A percentile compares a stretch with the other conserved stretches of the same genome.
Evolutionary conservation across 2,113 vertebrate species (phyloP).

Genomic region (Lepisosteus osseus): DNA sequence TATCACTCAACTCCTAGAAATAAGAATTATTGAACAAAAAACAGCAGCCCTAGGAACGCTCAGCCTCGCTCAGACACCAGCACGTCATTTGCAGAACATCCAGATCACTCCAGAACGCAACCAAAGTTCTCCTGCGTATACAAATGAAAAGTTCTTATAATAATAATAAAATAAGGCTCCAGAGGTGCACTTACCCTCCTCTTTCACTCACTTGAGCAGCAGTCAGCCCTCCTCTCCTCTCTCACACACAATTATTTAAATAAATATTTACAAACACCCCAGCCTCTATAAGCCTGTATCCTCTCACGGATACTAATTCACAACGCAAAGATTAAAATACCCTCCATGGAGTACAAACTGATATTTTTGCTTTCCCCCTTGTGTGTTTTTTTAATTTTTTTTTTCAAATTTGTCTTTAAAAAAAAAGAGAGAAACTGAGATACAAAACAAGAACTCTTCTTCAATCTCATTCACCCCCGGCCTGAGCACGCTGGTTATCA

Average conservation of each 20-base stretch:
- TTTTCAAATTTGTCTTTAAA: conserved; percentile 44
- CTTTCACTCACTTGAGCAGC: conserved; percentile 48
- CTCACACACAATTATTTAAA: conserved; percentile 67
- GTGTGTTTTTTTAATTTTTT: conserved; percentile 44
- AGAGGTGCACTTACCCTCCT: conserved; percentile 69
- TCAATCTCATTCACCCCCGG: conserved; percentile 84
- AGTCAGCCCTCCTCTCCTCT: conserved; percentile 63
- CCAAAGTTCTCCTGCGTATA: conserved; percentile 48
- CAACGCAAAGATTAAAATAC: conserved; percentile 35
- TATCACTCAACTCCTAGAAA: conserved; percentile 65
- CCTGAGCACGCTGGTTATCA: conserved; percentile 75
- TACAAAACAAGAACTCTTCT: conserved; percentile 84
- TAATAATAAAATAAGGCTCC: conserved; percentile 57
- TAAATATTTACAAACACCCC: conserved; percentile 64
- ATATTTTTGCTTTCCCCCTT: conserved; percentile 14
- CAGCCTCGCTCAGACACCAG: conserved; percentile 16
- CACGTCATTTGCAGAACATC: conserved; percentile 8
- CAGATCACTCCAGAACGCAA: conserved; percentile 13
- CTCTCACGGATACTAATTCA: conserved; percentile 37
- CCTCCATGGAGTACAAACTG: conserved; percentile 30
- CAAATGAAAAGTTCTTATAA: conserved; percentile 62
- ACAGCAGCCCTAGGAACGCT: conserved; percentile 25
- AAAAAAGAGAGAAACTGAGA: conserved; percentile 75
- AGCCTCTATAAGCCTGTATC: conserved; percentile 45
- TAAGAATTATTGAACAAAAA: conserved; percentile 54